phyloP scores from a whole-genome alignment of 2,888 invertebrate species.

The Hybos culiciformis region DNA sequence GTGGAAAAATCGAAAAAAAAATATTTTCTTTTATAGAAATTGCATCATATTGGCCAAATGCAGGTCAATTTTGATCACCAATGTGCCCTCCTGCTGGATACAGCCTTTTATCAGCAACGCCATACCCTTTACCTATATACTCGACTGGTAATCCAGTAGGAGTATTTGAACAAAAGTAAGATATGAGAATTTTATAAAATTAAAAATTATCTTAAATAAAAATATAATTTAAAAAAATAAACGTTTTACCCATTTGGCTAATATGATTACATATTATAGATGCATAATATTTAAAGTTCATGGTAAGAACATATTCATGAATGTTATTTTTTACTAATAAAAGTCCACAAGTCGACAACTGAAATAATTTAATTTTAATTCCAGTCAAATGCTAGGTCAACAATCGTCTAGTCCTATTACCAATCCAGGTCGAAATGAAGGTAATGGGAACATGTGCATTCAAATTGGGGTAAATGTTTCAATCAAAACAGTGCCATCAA shows the following conservation, averaged over 20 bases:
- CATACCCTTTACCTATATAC: slow-evolving; percentile 20
- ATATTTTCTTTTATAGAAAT: slow-evolving; percentile 14
- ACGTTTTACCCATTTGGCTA: not conserved
- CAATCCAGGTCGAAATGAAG: not conserved
- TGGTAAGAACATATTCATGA: too few relatives aligned
- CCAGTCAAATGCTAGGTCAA: slow-evolving; percentile 6
- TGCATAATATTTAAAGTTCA: slow-evolving; percentile 2
- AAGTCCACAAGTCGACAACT: too few relatives aligned
- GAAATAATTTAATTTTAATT: too few relatives aligned
- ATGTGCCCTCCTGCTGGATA: slow-evolving; percentile 20
- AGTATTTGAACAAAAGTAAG: not conserved
- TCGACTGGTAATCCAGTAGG: slow-evolving; percentile 21
- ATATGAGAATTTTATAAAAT: not conserved
- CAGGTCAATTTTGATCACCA: slow-evolving; percentile 21
- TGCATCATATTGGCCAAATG: slow-evolving; percentile 23
- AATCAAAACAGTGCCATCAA: slow-evolving; percentile 21
- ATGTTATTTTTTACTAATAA: too few relatives aligned
- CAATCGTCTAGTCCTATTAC: slow-evolving; percentile 4
- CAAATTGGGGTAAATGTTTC: slow-evolving; percentile 22
- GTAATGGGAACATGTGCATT: slow-evolving; percentile 20
- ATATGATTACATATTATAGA: not conserved
- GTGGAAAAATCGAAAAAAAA: not conserved
- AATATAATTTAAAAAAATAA: not conserved
- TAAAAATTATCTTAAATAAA: not conserved
- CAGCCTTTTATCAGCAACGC: slow-evolving; percentile 19